Percentiles rank a stretch among this genome's conserved stretches.
These are phyloP conservation scores for Geothlypis trichas DNA, from an alignment of 2,113 vertebrate genomes.

Conservation along the genomic window DNA sequence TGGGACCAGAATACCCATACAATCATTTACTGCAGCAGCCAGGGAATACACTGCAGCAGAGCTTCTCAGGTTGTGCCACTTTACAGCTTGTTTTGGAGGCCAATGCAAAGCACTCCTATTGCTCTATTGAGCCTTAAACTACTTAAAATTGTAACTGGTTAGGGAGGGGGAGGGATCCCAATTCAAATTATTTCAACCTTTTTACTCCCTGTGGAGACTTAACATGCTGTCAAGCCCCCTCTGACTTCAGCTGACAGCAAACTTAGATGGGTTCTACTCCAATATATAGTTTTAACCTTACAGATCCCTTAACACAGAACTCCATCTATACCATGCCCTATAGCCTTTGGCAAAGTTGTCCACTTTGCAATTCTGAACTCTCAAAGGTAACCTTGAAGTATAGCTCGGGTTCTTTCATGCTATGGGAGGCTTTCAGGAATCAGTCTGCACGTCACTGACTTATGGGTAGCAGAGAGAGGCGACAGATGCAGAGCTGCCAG, in stretches of 20 bases:
- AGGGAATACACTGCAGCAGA: not conserved
- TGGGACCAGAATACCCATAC: not conserved
- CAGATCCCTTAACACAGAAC: not conserved
- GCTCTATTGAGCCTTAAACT: slow-evolving; percentile 35
- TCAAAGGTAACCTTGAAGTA: slow-evolving; percentile 20
- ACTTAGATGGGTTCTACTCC: not conserved
- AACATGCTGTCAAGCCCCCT: not conserved
- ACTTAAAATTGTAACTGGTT: not conserved
- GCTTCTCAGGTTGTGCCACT: not conserved
- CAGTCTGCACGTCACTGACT: not conserved
- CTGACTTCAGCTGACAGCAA: not conserved
- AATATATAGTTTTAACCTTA: not conserved
- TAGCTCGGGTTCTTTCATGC: not conserved
- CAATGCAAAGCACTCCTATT: not conserved
- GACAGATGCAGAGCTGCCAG: not conserved
- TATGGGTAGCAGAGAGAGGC: not conserved
- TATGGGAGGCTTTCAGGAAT: not conserved
- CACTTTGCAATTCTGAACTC: not conserved
- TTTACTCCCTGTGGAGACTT: slow-evolving; percentile 5
- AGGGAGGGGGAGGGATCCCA: not conserved
- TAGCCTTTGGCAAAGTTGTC: slow-evolving; percentile 36
- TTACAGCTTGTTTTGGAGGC: slow-evolving; percentile 30
- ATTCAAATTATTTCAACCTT: slow-evolving; percentile 53
- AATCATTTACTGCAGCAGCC: not conserved
- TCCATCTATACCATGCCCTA: not conserved